Evolutionary conservation across 2,888 invertebrate species (phyloP).

Genomic region (Volucella zonaria): DNA sequence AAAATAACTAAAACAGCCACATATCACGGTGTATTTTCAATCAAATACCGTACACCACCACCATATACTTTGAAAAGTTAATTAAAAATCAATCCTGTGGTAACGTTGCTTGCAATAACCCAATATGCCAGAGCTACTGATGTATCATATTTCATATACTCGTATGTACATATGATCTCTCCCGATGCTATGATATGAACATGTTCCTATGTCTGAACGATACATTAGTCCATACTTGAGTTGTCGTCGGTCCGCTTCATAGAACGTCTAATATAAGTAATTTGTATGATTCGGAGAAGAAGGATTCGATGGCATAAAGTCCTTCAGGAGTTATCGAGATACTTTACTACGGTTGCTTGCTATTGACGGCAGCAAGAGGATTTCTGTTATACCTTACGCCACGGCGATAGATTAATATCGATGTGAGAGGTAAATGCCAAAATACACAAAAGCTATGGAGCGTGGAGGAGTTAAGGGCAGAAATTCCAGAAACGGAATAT

Average conservation of each 20-base stretch:
- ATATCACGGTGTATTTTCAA: not conserved
- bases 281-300: slow-evolving; percentile 42
- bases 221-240: too few species aligned
- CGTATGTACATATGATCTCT: too few species aligned
- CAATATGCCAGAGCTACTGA: slow-evolving; percentile 1
- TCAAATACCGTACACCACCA: not conserved
- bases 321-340: slow-evolving; percentile 39
- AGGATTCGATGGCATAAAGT: slow-evolving; percentile 50
- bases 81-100: slow-evolving; percentile 11
- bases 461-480: not conserved
- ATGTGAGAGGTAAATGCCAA: slow-evolving; percentile 47
- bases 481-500: slow-evolving; percentile 36
- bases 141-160: too few species aligned
- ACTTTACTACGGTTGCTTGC: slow-evolving; percentile 42
- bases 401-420: slow-evolving; percentile 56
- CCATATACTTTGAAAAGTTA: not conserved
- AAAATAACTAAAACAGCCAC: not conserved
- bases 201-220: too few species aligned
- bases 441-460: slow-evolving; percentile 9
- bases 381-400: slow-evolving; percentile 20
- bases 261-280: slow-evolving; percentile 40
- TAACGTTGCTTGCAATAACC: not conserved
- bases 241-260: not conserved
- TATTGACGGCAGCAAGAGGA: slow-evolving; percentile 26
- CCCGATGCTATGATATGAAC: not conserved